These are phyloP conservation scores for Sarcophilus harrisii DNA, from an alignment of 2,797 vertebrate species.

Conservation along the genomic window DNA sequence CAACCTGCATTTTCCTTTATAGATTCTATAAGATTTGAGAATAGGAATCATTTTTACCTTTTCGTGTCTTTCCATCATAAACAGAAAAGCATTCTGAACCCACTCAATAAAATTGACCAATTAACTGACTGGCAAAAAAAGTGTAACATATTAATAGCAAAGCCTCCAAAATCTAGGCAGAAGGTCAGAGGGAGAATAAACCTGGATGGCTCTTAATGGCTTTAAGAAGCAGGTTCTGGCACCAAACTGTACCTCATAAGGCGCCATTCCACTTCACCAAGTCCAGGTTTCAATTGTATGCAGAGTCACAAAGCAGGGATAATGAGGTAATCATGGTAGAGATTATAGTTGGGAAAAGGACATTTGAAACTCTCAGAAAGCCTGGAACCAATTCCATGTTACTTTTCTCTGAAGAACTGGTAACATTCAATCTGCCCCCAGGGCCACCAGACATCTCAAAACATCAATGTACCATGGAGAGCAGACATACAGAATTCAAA, in stretches of 20 bases:
- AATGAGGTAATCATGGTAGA: background rate
- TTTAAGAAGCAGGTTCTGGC: background rate
- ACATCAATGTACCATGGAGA: background rate
- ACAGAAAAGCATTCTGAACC: background rate
- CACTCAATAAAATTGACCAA: background rate
- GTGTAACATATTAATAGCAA: background rate
- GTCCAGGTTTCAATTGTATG: background rate
- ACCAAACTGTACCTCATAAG: background rate
- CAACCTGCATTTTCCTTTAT: background rate
- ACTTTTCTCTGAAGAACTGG: background rate
- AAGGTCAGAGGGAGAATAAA: background rate
- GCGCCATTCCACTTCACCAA: background rate
- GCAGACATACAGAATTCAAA: background rate
- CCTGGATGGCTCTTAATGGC: fast-evolving
- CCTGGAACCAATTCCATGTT: background rate
- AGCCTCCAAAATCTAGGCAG: background rate
- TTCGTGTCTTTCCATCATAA: background rate
- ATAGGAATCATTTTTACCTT: background rate
- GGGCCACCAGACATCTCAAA: background rate
- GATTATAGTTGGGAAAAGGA: background rate
- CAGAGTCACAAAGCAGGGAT: background rate
- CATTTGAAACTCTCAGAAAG: background rate
- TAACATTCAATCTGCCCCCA: background rate
- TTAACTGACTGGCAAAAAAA: background rate
- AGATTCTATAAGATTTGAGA: background rate